Percentiles rank a stretch among this genome's conserved stretches.
Conservation (phyloP, 1,140 invertebrate genomes). For the Drosophila azteca region DNA sequence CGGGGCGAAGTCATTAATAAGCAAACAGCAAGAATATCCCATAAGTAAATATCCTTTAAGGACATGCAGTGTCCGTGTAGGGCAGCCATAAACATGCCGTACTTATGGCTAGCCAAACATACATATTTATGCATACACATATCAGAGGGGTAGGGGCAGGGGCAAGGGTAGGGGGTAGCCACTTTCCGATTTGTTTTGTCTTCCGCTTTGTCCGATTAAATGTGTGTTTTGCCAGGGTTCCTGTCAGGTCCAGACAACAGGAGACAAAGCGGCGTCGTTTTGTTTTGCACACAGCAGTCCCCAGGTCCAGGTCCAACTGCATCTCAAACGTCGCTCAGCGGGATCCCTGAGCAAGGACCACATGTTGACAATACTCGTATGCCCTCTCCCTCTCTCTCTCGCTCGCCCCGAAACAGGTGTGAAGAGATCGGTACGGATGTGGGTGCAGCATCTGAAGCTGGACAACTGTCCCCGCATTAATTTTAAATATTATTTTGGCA, state of each 20-base stretch:
- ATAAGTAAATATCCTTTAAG: constrained; percentile 80
- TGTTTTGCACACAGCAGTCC: constrained; percentile 58
- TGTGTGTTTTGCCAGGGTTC: constrained; percentile 61
- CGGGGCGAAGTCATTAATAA: constrained; percentile 69
- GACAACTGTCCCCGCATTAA: constrained; percentile 58
- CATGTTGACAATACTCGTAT: constrained; percentile 70
- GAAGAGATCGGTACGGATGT: constrained; percentile 59
- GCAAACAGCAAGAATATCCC: constrained; percentile 47
- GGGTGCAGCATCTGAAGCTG: constrained; percentile 55
- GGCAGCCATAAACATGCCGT: constrained; percentile 57
- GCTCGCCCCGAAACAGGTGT: constrained; percentile 60
- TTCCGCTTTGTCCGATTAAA: constrained; percentile 31
- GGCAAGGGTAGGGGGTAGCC: constrained; percentile 5
- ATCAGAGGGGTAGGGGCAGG: neutral
- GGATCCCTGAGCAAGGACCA: constrained; percentile 55
- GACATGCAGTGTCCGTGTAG: constrained; percentile 37
- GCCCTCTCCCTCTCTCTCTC: constrained; percentile 2
- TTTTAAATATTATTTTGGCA: constrained; percentile 82
- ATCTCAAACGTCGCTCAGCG: constrained; percentile 60
- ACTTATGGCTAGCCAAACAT: constrained; percentile 42
- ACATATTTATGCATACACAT: constrained; percentile 60
- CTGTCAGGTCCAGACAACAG: constrained; percentile 65
- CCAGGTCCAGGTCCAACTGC: constrained; percentile 3
- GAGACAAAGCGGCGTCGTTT: constrained; percentile 80
- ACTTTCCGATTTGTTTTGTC: constrained; percentile 29